Conservation (phyloP, 2,888 invertebrate species). For the Mesopsocus fuscifrons region DNA sequence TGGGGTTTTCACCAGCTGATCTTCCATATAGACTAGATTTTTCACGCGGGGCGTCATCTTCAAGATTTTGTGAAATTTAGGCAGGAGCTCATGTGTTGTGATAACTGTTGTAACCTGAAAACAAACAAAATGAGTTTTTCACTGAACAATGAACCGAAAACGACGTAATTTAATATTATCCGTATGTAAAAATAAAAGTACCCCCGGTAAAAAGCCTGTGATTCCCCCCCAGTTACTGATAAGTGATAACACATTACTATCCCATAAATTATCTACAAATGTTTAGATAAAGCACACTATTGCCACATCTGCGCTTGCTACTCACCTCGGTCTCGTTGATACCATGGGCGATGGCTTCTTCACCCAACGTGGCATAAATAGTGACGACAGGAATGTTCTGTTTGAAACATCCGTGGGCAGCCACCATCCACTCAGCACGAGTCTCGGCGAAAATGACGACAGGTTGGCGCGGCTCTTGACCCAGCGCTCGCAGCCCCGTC, state of each 20-base stretch:
- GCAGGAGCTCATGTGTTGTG: constrained; percentile 78
- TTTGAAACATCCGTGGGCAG: constrained; percentile 90
- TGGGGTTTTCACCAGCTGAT: constrained; percentile 57
- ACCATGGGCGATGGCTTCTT: constrained; percentile 90
- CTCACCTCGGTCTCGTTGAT: constrained; percentile 89
- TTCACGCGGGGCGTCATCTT: constrained; percentile 51
- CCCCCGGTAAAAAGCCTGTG: too few relatives aligned
- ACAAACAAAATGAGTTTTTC: too few relatives aligned
- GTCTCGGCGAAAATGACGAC: constrained; percentile 95
- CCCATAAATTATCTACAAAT: too few relatives aligned
- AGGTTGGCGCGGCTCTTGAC: constrained; percentile 49
- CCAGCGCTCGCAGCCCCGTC: constrained; percentile 63
- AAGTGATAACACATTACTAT: too few relatives aligned
- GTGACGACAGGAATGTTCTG: constrained; percentile 91
- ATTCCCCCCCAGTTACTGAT: too few relatives aligned
- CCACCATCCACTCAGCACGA: constrained; percentile 92
- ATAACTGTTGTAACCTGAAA: constrained; percentile 54
- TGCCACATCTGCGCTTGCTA: too few relatives aligned
- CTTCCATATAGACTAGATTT: constrained; percentile 73
- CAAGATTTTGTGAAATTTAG: constrained; percentile 70
- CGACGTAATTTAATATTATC: too few relatives aligned
- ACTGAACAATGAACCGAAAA: too few relatives aligned
- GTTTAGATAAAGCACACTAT: too few relatives aligned
- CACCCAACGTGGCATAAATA: constrained; percentile 90
- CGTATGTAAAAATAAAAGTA: too few relatives aligned